Conservation (phyloP, 2,113 vertebrate genomes). For the Semicossyphus pulcher region DNA sequence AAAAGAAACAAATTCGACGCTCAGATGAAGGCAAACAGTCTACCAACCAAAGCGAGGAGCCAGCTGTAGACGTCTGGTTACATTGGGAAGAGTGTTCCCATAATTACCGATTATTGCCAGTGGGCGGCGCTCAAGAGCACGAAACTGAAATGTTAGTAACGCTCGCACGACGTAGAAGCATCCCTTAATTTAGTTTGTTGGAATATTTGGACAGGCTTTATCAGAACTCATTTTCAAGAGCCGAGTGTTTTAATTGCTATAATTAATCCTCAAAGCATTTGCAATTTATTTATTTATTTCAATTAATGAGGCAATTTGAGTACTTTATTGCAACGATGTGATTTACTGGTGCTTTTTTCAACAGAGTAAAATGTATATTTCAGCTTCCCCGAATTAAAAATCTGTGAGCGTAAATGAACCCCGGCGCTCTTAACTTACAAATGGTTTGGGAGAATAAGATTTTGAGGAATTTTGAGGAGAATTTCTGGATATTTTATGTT, state of each 20-base stretch:
- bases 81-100: too few species aligned
- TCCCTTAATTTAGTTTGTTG: background rate
- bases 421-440: background rate
- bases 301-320: background rate
- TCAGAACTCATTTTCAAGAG: background rate
- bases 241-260: constrained; percentile 15
- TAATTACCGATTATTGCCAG: too few species aligned
- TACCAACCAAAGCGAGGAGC: too few species aligned
- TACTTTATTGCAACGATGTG: background rate
- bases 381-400: background rate
- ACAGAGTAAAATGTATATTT: background rate
- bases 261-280: constrained; percentile 1
- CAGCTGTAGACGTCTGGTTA: too few species aligned
- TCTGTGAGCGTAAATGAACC: background rate
- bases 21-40: too few species aligned
- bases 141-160: too few species aligned
- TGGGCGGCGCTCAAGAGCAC: too few species aligned
- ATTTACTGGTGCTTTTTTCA: background rate
- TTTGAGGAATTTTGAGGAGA: background rate
- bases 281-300: constrained; percentile 12
- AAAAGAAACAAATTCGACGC: too few species aligned
- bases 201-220: background rate
- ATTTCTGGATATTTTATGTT: background rate
- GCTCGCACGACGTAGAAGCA: background rate
- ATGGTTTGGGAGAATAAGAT: background rate